Conservation (phyloP, 2,888 invertebrate species). For the Lasioglossum villosulum region DNA sequence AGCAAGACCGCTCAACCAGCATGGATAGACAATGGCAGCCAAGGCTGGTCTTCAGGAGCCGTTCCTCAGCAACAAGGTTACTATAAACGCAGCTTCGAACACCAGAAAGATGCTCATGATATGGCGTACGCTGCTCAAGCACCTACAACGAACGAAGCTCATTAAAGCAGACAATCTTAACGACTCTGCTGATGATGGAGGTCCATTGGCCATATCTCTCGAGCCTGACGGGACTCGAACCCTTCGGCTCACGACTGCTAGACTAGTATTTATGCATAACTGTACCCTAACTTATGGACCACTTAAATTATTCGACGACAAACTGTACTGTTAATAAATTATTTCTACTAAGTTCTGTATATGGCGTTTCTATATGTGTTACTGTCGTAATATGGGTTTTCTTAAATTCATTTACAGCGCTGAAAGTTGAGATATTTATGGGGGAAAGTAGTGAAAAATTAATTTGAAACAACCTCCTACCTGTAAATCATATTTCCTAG, state of each 20-base stretch:
- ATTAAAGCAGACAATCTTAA: conserved; percentile 32
- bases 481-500: background rate
- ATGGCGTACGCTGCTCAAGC: conserved; percentile 90
- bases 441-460: background rate
- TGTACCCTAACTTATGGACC: conserved; percentile 60
- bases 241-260: conserved; percentile 73
- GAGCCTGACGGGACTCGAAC: conserved; percentile 16
- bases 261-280: conserved; percentile 76
- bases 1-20: conserved; percentile 72
- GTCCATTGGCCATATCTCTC: conserved; percentile 49
- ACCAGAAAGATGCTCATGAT: conserved; percentile 87
- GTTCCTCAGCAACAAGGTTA: conserved; percentile 76
- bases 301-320: conserved; percentile 72
- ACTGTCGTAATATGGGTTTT: background rate
- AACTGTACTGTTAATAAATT: conserved; percentile 67
- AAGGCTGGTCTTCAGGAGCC: conserved; percentile 78
- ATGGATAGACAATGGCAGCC: conserved; percentile 73
- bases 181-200: background rate
- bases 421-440: background rate
- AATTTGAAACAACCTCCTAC: background rate
- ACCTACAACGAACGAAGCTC: conserved; percentile 77
- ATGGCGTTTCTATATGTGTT: background rate
- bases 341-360: conserved; percentile 57
- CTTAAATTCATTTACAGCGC: no score
- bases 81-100: conserved; percentile 84